Evolutionary conservation across 2,797 vertebrate genomes (phyloP).

Genomic region (Oophaga sylvatica): DNA sequence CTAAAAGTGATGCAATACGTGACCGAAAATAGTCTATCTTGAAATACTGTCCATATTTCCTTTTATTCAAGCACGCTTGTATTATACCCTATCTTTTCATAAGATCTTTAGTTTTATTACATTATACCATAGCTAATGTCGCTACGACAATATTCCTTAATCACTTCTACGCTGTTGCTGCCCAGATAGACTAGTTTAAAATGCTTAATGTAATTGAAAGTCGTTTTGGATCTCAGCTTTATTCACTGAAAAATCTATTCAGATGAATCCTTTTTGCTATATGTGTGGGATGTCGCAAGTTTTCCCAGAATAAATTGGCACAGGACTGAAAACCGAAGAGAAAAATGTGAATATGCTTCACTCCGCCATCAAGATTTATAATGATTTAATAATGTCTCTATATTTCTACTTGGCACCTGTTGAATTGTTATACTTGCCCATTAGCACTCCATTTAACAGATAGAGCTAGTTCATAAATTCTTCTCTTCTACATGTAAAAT

Average conservation of each 20-base stretch:
- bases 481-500: slow-evolving; percentile 80
- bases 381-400: slow-evolving; percentile 79
- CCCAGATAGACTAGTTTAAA: slow-evolving; percentile 53
- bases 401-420: slow-evolving; percentile 79
- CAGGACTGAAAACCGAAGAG: slow-evolving; percentile 58
- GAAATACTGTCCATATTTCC: not conserved
- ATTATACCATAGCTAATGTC: slow-evolving; percentile 21
- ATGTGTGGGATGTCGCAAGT: slow-evolving; percentile 56
- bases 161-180: slow-evolving; percentile 48
- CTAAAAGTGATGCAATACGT: not conserved
- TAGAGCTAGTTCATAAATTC: slow-evolving; percentile 81
- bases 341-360: slow-evolving; percentile 67
- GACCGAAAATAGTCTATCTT: not conserved
- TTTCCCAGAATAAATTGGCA: slow-evolving; percentile 66
- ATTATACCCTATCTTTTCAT: not conserved
- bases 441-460: slow-evolving; percentile 82
- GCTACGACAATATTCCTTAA: slow-evolving; percentile 48
- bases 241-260: slow-evolving; percentile 18
- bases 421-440: slow-evolving; percentile 79
- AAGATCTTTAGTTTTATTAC: slow-evolving; percentile 3
- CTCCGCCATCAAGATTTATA: slow-evolving; percentile 73
- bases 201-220: slow-evolving; percentile 62
- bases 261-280: slow-evolving; percentile 45
- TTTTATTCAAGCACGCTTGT: not conserved
- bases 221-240: slow-evolving; percentile 29